A percentile compares a stretch with the other conserved stretches of the same genome.
Evolutionary conservation across 1,140 invertebrate species (phyloP).

Genomic region (Ips typographus): DNA sequence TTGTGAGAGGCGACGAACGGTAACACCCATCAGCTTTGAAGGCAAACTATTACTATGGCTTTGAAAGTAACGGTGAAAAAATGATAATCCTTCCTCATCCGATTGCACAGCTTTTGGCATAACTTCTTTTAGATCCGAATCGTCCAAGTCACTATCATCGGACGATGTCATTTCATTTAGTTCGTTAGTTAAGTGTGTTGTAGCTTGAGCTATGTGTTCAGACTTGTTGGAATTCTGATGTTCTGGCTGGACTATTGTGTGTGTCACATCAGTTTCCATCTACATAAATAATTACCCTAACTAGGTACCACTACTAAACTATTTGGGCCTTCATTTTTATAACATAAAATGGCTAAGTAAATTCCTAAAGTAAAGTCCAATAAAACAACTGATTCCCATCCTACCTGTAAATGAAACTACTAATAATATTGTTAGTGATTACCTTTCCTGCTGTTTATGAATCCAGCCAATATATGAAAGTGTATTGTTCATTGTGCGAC

Average conservation of each 20-base stretch:
- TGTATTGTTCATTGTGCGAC: not conserved
- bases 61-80: slow-evolving; percentile 73
- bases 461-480: too few relatives aligned
- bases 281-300: not conserved
- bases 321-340: too few relatives aligned
- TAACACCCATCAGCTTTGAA: slow-evolving; percentile 39
- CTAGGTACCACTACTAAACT: too few relatives aligned
- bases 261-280: slow-evolving; percentile 37
- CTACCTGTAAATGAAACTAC: too few relatives aligned
- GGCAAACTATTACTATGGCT: slow-evolving; percentile 63
- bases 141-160: slow-evolving; percentile 63
- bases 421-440: too few relatives aligned
- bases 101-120: slow-evolving; percentile 14
- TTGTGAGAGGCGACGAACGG: slow-evolving; percentile 70
- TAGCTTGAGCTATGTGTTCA: not conserved
- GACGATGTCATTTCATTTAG: slow-evolving; percentile 4
- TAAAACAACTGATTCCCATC: too few relatives aligned
- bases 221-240: not conserved
- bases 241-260: slow-evolving; percentile 1
- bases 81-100: slow-evolving; percentile 44
- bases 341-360: too few relatives aligned
- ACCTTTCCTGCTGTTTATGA: too few relatives aligned
- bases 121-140: slow-evolving; percentile 52
- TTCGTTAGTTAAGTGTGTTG: not conserved
- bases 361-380: too few relatives aligned